Conservation (phyloP, 2,888 invertebrate genomes). For the Unio pictorum region DNA sequence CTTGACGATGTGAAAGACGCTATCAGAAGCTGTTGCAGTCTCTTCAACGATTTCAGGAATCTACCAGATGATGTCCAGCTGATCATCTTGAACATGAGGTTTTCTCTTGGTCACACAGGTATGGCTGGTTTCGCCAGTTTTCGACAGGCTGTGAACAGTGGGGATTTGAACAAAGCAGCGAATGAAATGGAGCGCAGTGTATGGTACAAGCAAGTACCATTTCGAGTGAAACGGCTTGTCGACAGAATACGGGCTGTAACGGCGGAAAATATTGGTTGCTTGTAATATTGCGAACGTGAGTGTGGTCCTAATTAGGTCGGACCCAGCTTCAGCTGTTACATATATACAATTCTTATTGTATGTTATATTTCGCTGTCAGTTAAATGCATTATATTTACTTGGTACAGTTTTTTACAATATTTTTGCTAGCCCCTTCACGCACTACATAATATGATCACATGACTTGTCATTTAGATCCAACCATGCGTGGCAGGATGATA, state of each 20-base stretch:
- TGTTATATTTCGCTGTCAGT: too few species aligned
- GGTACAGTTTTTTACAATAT: too few species aligned
- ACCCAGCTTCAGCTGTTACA: too few species aligned
- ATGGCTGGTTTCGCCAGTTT: conserved; percentile 8
- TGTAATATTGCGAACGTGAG: too few species aligned
- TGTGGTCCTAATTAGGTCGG: too few species aligned
- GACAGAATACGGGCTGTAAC: conserved; percentile 10
- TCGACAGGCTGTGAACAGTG: conserved; percentile 4
- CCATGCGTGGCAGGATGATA: too few species aligned
- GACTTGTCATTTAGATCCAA: too few species aligned
- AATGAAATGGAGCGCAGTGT: conserved; percentile 12
- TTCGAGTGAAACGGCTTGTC: conserved; percentile 6
- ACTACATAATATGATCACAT: too few species aligned
- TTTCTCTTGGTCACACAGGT: conserved; percentile 7
- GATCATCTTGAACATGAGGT: conserved; percentile 14
- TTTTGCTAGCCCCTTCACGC: too few species aligned
- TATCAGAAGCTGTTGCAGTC: neutral
- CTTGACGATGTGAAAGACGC: conserved; percentile 4
- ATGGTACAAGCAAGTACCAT: conserved; percentile 13
- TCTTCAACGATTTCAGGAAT: neutral
- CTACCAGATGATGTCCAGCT: conserved; percentile 11
- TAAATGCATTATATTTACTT: too few species aligned
- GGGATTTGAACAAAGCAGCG: conserved; percentile 11
- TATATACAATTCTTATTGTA: too few species aligned
- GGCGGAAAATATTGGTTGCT: too few species aligned